Evolutionary conservation across 2,797 vertebrate genomes (phyloP), one percentile per base, ranked within the genome.

Genomic region (Melanogrammus aeglefinus): DNA sequence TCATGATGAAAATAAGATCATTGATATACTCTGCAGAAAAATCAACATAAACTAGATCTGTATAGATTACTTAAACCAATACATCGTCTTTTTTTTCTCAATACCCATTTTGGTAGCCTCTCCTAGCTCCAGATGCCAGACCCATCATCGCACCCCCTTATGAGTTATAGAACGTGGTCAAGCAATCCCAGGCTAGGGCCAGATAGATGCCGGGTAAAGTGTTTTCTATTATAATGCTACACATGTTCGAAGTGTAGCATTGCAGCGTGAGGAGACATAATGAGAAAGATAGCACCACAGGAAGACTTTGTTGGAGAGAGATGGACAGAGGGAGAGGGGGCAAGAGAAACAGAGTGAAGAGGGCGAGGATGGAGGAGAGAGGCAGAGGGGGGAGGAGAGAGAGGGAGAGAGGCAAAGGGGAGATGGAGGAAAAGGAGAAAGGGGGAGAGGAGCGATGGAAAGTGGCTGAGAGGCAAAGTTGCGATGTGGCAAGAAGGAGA

Each of bases 151-250:
- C 9, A 69, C 7, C 57, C 57, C 57, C 24, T 69, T 69, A 27
- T 69, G 63, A 69, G 63, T 69, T 69, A 27, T 69, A 24, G 10
- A 69, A 69, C n/a, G 57, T 24, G 57, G 57, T 8, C 24, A 69
- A 2, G 8, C 63, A 27, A 69, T 69, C 24, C 24, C 24, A 27
- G 63, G 63, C 24, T 24, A 10, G 63, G 1, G 63, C 63, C 63
- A 69, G 63, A 27, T 69, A 69, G 24, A 69, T 4, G 24, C n/a
- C 63, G 13, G 63, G n/a, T 27, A 69, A 63, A 63, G 63, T 24
- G 63, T 69, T 69, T 27, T 69, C 63, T 27, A 69, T 69, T 69
- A 69, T 10, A 69, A 69, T 27, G 63, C 63, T 69, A 69, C 63
- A 69, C 63, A 69, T 69, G 63, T 69, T 69, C 63, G 6, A 24